Percentiles rank a stretch among this genome's conserved stretches.
phyloP scores from a whole-genome alignment of 1,140 invertebrate genomes.

The Heliothis subflexa region DNA sequence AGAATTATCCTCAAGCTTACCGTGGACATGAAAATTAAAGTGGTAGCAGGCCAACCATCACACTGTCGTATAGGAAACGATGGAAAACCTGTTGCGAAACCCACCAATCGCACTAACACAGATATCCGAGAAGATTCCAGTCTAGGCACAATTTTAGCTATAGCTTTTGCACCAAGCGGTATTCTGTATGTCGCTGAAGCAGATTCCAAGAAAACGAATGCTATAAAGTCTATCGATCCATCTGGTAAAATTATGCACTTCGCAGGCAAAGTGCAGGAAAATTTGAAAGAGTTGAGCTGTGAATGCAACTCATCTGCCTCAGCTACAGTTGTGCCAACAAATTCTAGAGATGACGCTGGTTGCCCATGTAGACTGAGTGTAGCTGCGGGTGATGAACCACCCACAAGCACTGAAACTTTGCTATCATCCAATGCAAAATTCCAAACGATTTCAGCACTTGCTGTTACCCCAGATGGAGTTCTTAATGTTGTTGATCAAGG shows the following conservation, averaged over 20 bases:
- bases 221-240: conserved; percentile 93
- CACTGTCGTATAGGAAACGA: conserved; percentile 90
- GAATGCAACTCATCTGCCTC: conserved; percentile 87
- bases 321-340: conserved; percentile 85
- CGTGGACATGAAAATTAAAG: conserved; percentile 95
- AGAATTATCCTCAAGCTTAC: conserved; percentile 96
- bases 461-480: conserved; percentile 97
- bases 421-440: conserved; percentile 96
- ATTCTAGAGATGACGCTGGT: conserved; percentile 81
- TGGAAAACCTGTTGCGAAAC: conserved; percentile 73
- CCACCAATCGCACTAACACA: conserved; percentile 75
- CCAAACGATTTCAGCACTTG: conserved; percentile 96
- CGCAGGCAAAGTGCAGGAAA: conserved; percentile 91
- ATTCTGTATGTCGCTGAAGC: conserved; percentile 97
- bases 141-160: conserved; percentile 92
- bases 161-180: conserved; percentile 96
- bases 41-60: conserved; percentile 96
- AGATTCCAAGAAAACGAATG: conserved; percentile 95
- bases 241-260: conserved; percentile 94
- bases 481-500: conserved; percentile 98
- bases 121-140: conserved; percentile 81
- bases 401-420: conserved; percentile 92
- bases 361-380: conserved; percentile 86
- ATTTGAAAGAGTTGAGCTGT: conserved; percentile 85
- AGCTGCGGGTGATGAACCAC: conserved; percentile 88